phyloP scores from a whole-genome alignment of 2,113 vertebrate species.

The Phalacrocorax brasilianus region DNA sequence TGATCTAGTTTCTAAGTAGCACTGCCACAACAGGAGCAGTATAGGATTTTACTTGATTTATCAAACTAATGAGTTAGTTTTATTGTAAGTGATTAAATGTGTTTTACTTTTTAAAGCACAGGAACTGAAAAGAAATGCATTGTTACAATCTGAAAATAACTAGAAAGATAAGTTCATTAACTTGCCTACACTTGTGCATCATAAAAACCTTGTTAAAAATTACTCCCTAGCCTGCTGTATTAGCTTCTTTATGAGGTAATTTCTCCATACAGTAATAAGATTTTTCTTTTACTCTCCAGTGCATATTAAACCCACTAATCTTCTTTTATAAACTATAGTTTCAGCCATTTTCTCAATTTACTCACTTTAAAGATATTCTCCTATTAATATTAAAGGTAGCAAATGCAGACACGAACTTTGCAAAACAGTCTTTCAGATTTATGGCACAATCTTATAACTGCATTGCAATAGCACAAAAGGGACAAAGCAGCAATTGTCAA shows the following conservation, averaged over 20 bases:
- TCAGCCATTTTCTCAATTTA: slow-evolving; percentile 84
- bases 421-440: slow-evolving; percentile 76
- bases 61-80: slow-evolving; percentile 83
- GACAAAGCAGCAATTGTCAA: slow-evolving; percentile 71
- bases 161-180: slow-evolving; percentile 99
- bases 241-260: slow-evolving; percentile 99
- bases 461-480: slow-evolving; percentile 69
- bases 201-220: slow-evolving; percentile 99
- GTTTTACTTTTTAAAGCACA: slow-evolving; percentile 85
- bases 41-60: slow-evolving; percentile 80
- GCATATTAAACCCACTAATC: slow-evolving; percentile 99
- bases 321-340: slow-evolving; percentile 94
- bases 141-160: slow-evolving; percentile 94
- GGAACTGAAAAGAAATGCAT: slow-evolving; percentile 89
- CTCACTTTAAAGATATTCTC: slow-evolving; percentile 83
- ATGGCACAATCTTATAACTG: slow-evolving; percentile 70
- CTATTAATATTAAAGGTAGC: slow-evolving; percentile 87
- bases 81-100: slow-evolving; percentile 85
- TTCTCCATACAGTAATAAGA: slow-evolving; percentile 98
- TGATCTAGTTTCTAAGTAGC: slow-evolving; percentile 66
- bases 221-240: slow-evolving; percentile 96
- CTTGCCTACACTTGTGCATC: slow-evolving; percentile 96
- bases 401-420: slow-evolving; percentile 80
- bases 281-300: slow-evolving; percentile 99
- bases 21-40: slow-evolving; percentile 49